A percentile compares a stretch with the other conserved stretches of the same genome.
These are phyloP conservation scores for Drosophila azteca DNA, from an alignment of 1,140 invertebrate species.

Conservation along the genomic window DNA sequence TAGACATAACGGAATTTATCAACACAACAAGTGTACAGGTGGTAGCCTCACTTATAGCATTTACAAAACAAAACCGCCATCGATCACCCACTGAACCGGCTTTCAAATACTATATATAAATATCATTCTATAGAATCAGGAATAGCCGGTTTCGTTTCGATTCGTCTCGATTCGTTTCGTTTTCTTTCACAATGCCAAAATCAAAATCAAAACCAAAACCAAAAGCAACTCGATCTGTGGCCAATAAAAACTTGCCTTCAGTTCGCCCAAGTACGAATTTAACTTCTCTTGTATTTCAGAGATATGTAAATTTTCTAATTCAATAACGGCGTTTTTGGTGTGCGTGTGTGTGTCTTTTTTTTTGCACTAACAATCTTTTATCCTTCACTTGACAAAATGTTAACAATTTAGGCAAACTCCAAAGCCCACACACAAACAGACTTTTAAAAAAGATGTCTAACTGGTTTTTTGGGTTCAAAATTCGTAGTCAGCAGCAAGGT, in stretches of 20 bases:
- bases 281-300: conserved; percentile 27
- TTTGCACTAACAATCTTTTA: conserved; percentile 33
- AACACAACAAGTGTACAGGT: no score
- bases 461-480: conserved; percentile 63
- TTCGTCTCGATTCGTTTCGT: conserved; percentile 29
- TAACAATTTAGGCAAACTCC: conserved; percentile 59
- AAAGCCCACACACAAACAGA: conserved; percentile 11
- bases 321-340: conserved; percentile 33
- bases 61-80: no score
- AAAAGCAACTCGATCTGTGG: conserved; percentile 21
- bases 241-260: conserved; percentile 49
- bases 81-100: conserved; percentile 43
- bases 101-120: conserved; percentile 28
- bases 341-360: conserved; percentile 31
- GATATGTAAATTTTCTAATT: conserved; percentile 54
- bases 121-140: conserved; percentile 60
- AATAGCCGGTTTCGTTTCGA: conserved; percentile 54
- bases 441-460: conserved; percentile 59
- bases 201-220: conserved; percentile 1
- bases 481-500: conserved; percentile 28
- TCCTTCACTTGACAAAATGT: conserved; percentile 64
- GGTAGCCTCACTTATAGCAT: no score
- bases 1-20: no score
- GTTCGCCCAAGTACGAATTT: conserved; percentile 37
- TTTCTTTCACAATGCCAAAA: conserved; percentile 60